Evolutionary conservation across 2,797 vertebrate species (phyloP), one percentile per base, ranked within the genome.

Genomic region (Arctocebus calabarensis): DNA sequence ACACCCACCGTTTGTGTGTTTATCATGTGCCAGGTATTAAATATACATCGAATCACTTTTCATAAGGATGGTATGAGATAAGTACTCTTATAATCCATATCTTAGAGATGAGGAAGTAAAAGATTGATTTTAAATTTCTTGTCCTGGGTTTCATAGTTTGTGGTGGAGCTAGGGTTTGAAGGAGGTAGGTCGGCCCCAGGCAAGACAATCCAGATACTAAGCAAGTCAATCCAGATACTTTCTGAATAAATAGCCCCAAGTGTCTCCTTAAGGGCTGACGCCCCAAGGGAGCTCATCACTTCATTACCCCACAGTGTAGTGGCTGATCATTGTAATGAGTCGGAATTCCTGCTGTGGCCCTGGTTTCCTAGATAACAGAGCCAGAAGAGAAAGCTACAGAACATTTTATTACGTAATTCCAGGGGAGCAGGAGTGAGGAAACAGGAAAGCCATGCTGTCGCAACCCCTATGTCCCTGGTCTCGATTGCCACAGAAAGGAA

Each of bases 221-320:
- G 77, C 81, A 45, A n/a, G 25, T 5, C 1, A 71, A 32, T 83
- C 93, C n/a, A 94, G 73, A 64, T 8, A n/a, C 20, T 78, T 83
- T 85, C 37, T 82, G 82, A 16, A 78, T 74, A 59, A 90, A 81
- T 22, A 85, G 34, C 48, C 45, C 22, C n/a, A 55, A 68, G 70
- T 29, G 32, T 68, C 19, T 86, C 70, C 84, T 87, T 40, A 19
- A 70, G 59, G 81, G 25, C 61, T 17, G 34, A 88, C 89, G 40
- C 40, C 40, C 71, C n/a, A 34, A 92, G 68, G 75, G 22, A 74
- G 27, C 74, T 59, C 48, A 57, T 73, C 12, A 13, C 71, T 81
- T 95, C 92, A 71, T 94, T 91, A 77, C 43, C 14, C n/a, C 27
- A 40, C 45, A 11, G 27, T 57, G 8, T 71, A 85, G 86, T 40